These are phyloP conservation scores for Acheta domesticus DNA, from an alignment of 2,888 invertebrate species.

Conservation along the genomic window DNA sequence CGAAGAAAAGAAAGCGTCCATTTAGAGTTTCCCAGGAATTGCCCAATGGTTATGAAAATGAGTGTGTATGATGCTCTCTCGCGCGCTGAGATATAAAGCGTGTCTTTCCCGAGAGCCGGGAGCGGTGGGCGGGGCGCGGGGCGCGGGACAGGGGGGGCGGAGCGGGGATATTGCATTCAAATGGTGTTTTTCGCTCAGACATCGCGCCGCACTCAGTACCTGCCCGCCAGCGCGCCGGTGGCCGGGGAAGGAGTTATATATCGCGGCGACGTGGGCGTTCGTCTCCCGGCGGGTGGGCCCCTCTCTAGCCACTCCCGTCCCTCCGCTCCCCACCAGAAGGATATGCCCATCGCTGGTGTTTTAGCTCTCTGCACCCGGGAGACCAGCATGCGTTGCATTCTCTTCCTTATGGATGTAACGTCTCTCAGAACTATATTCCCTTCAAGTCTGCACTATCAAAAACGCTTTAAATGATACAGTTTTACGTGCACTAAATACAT, in stretches of 20 bases:
- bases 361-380: too few relatives aligned
- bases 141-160: neutral
- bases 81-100: neutral
- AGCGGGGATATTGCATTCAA: slow-evolving; percentile 19
- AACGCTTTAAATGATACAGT: too few relatives aligned
- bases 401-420: too few relatives aligned
- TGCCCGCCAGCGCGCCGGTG: neutral
- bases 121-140: neutral
- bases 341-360: too few relatives aligned
- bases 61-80: slow-evolving; percentile 30
- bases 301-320: too few relatives aligned
- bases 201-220: neutral
- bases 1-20: slow-evolving; percentile 34
- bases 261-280: neutral
- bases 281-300: neutral
- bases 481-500: too few relatives aligned
- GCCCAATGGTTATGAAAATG: slow-evolving; percentile 36
- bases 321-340: too few relatives aligned
- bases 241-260: neutral
- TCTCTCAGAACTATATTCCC: too few relatives aligned
- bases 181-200: neutral
- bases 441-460: too few relatives aligned
- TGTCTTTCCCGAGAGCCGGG: slow-evolving; percentile 18
- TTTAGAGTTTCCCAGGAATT: slow-evolving; percentile 35
- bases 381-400: too few relatives aligned